A percentile compares a stretch with the other conserved stretches of the same genome.
phyloP scores from a whole-genome alignment of 2,888 invertebrate genomes.

The Drosophila anomelani region DNA sequence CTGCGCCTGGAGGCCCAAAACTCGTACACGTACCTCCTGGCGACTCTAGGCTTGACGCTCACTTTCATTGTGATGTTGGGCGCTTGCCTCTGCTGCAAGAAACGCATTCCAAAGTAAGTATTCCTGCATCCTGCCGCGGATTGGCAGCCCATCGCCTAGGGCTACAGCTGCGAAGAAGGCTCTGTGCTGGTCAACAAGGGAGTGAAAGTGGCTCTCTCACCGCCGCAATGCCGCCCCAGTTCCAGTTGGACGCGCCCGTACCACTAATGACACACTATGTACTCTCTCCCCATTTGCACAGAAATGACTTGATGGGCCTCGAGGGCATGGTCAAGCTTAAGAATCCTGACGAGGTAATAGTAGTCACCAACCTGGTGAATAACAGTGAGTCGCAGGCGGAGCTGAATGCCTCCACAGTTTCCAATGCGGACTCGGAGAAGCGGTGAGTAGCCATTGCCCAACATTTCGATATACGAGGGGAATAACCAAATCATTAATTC shows the following conservation, averaged over 20 bases:
- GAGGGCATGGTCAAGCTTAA: slow-evolving; percentile 90
- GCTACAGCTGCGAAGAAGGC: not conserved
- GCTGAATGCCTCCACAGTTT: slow-evolving; percentile 82
- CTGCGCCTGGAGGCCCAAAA: slow-evolving; percentile 66
- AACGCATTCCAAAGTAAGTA: slow-evolving; percentile 90
- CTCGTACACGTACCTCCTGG: slow-evolving; percentile 75
- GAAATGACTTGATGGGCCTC: slow-evolving; percentile 90
- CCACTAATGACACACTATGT: slow-evolving; percentile 43
- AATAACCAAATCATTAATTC: not conserved
- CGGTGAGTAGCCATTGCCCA: slow-evolving; percentile 61
- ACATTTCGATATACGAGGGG: not conserved
- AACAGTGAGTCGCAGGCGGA: slow-evolving; percentile 82
- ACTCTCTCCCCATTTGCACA: slow-evolving; percentile 66
- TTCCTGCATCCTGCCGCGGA: not conserved
- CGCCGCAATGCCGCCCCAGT: slow-evolving; percentile 51
- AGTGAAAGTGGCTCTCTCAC: slow-evolving; percentile 64
- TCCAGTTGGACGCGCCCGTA: slow-evolving; percentile 64
- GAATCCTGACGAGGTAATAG: slow-evolving; percentile 88
- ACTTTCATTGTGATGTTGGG: slow-evolving; percentile 86
- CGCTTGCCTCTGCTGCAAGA: slow-evolving; percentile 91
- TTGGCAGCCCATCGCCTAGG: not conserved
- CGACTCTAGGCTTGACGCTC: slow-evolving; percentile 82
- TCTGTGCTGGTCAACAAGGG: slow-evolving; percentile 19
- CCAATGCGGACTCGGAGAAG: slow-evolving; percentile 83
- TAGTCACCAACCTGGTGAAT: slow-evolving; percentile 75